Conservation (phyloP, 2,888 invertebrate species). For the Hermodice carunculata region DNA sequence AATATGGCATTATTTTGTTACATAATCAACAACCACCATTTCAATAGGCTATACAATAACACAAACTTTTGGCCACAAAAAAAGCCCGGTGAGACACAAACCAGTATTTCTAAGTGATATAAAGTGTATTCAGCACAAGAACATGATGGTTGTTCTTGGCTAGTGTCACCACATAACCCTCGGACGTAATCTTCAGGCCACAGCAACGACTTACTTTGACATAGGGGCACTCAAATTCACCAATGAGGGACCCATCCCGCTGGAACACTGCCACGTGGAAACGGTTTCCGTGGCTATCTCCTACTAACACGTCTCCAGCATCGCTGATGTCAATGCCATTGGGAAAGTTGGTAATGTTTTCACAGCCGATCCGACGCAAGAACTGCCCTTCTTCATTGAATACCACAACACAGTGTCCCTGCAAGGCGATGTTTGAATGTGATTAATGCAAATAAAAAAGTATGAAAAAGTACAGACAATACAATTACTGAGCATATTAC, state of each 20-base stretch:
- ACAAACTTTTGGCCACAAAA: slow-evolving; percentile 2
- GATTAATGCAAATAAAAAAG: neutral
- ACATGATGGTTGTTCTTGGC: slow-evolving; percentile 99
- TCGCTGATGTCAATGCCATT: slow-evolving; percentile 98
- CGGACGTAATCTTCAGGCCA: slow-evolving; percentile 95
- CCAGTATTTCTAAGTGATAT: slow-evolving; percentile 44
- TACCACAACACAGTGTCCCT: slow-evolving; percentile 91
- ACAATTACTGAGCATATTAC: neutral
- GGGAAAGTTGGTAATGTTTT: slow-evolving; percentile 96
- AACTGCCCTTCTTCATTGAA: slow-evolving; percentile 93
- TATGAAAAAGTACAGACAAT: neutral
- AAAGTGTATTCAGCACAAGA: slow-evolving; percentile 80
- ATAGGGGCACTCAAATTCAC: slow-evolving; percentile 96
- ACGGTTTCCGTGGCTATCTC: slow-evolving; percentile 97
- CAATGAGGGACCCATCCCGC: slow-evolving; percentile 78
- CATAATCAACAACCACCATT: slow-evolving; percentile 2
- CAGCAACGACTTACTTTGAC: slow-evolving; percentile 99
- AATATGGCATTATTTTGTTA: slow-evolving; percentile 18
- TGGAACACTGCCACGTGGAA: slow-evolving; percentile 97
- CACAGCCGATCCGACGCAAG: slow-evolving; percentile 93
- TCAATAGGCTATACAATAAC: neutral
- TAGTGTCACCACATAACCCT: slow-evolving; percentile 89
- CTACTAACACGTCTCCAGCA: slow-evolving; percentile 95
- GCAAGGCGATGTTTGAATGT: slow-evolving; percentile 25
- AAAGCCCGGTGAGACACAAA: neutral